Conservation (phyloP, 2,888 invertebrate species). For the Drosophila mercatorum region DNA sequence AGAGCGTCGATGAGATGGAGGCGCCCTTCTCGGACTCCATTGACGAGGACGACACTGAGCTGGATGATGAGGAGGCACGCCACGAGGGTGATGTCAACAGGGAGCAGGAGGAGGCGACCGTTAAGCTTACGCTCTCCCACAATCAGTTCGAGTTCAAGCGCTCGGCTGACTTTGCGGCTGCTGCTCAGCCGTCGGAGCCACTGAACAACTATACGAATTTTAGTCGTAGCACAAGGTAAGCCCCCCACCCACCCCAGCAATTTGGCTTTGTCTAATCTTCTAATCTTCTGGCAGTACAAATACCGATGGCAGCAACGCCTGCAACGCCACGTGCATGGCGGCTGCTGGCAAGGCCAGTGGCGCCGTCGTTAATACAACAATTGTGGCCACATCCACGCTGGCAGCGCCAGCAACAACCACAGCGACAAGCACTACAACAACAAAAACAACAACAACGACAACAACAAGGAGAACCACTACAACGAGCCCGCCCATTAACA, state of each 20-base stretch:
- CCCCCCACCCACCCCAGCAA: background rate
- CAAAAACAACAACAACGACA: background rate
- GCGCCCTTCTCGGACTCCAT: conserved; percentile 22
- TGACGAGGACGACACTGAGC: background rate
- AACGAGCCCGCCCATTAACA: conserved; percentile 28
- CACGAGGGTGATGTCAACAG: conserved; percentile 3
- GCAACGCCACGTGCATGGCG: conserved; percentile 32
- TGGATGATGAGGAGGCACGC: background rate
- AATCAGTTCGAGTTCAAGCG: conserved; percentile 64
- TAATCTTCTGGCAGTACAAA: conserved; percentile 48
- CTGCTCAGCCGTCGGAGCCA: conserved; percentile 18
- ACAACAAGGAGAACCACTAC: conserved; percentile 13
- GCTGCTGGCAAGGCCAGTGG: conserved; percentile 2
- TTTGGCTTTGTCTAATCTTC: background rate
- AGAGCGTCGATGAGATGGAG: conserved; percentile 14
- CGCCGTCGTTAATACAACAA: background rate
- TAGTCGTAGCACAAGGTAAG: conserved; percentile 62
- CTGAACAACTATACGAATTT: conserved; percentile 77
- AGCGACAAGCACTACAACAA: background rate
- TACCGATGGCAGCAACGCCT: conserved; percentile 19
- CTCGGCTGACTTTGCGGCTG: conserved; percentile 56
- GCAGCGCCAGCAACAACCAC: background rate
- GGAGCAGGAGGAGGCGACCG: conserved; percentile 8
- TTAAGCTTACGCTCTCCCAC: conserved; percentile 26
- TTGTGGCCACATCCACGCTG: conserved; percentile 4